Base-by-base conservation (phyloP, 1,140 invertebrate genomes). In the Drosophila navojoa region DNA sequence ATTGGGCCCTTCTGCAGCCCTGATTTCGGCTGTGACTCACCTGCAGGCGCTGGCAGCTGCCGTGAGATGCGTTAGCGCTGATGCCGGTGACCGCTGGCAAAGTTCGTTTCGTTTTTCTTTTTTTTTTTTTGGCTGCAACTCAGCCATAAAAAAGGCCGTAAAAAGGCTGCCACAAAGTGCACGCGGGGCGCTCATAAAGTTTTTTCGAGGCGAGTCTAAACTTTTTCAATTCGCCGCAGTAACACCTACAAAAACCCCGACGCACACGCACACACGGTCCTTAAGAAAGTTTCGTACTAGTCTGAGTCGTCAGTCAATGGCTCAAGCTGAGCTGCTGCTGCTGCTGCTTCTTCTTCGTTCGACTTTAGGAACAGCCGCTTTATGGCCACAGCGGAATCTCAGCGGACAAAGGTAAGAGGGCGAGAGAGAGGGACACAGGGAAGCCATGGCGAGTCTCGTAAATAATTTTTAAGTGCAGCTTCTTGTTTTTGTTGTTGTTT, bases 381-480 rank as follows among this genome's bases (percentile, higher is more conserved):
- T 87, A 86, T 87, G 76, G 82, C 68, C 76, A 67, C 78, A 69
- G 29, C 16, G 62, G 54, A 68, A 79, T 71, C 60, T 35, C 54
- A 58, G 45, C 10, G 50, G 55, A 50, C 49, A 62, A 42, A 40
- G 52, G 45, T 38, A 29, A 32, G 32, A 1, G 32, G 0, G 32
- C 0, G 32, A 7, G 5, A 32, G 32, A 32, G 35, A 13, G 54
- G 4, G 27, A 9, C 22, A 5, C 13, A 7, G 22, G 35, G 6
- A 11, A 11, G 19, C 11, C 19, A n/a, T 10, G 44, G 35, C 45
- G 42, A 78, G 76, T 52, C 69, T 82, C 82, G 82, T 87, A 84
- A 89, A 87, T 81, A 73, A 69, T 87, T 78, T 89, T 87, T 87
- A 86, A 86, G 82, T 87, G 76, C 76, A 82, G 69, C 76, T 81